Conservation (phyloP, 2,797 vertebrate species). For the Trematomus bernacchii region DNA sequence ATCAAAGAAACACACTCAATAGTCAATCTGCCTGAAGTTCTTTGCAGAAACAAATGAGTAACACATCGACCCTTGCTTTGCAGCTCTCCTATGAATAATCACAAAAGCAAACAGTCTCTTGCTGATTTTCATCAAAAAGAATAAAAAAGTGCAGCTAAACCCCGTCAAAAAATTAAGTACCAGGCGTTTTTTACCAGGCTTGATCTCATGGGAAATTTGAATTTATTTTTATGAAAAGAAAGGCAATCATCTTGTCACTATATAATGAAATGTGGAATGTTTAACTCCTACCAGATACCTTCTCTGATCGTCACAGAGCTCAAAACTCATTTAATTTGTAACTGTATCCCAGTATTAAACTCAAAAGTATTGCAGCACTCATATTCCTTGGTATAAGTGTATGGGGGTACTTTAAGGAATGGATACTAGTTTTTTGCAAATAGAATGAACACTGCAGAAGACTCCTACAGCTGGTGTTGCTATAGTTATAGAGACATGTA, state of each 20-base stretch:
- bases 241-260: not conserved
- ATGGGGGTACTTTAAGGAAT: not conserved
- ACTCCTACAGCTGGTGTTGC: not conserved
- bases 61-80: too few relatives aligned
- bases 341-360: not conserved
- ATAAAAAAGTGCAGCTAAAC: not conserved
- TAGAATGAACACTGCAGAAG: not conserved
- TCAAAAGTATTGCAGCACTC: too few relatives aligned
- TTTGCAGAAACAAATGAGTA: too few relatives aligned
- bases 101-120: not conserved
- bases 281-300: too few relatives aligned
- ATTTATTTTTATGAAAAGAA: not conserved
- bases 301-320: not conserved
- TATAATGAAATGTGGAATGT: too few relatives aligned
- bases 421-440: not conserved
- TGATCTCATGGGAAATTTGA: not conserved
- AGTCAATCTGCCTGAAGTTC: too few relatives aligned
- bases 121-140: slow-evolving; percentile 11
- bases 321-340: not conserved
- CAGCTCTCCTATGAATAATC: too few relatives aligned
- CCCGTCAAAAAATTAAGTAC: too few relatives aligned
- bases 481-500: not conserved
- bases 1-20: too few relatives aligned
- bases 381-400: not conserved
- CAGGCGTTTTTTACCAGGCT: not conserved